Evolutionary conservation across 2,888 invertebrate species (phyloP), one percentile per base, ranked within the genome.

Genomic region (Hydrotaea diabolus): DNA sequence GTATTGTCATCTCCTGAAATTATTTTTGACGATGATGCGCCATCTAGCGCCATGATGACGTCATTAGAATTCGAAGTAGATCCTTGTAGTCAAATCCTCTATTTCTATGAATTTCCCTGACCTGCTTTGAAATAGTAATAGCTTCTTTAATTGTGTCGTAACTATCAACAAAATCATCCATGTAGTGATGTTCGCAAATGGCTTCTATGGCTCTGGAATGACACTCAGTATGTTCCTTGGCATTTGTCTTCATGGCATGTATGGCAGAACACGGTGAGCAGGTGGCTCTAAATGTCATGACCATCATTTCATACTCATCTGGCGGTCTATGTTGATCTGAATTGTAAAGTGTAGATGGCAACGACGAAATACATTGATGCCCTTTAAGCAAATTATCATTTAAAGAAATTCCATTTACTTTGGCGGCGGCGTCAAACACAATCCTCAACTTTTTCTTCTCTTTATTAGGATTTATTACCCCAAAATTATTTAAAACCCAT

Each of bases 401-500:
- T 2, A 87, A 59, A 2, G 86, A 87, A 4, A 85, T 72, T 0
- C 89, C 89, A 13, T 87, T 43, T 15, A 75, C 85, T 23, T 83
- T 87, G 0, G 89, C 89, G 5, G 89, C 90, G 5, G 90, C 90
- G 77, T 90, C 90, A 55, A 87, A 89, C 0, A 90, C 90, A 4
- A 90, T 64, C 23, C 90, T 83, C 7, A 89, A 57, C 79, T 88
- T 86, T 26, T 85, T 39, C n/a, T 86, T 39, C 23, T 86, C 87
- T 77, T 90, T 90, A 26, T 89, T 89, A 1, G 87, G 87, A 55
- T 90, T 90, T 8, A 46, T 81, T 1, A 89, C 79, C 0, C 73
- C 76, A 55, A 85, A 89, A 74, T 89, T 87, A 3, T 89, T 88
- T 7, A 89, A 59, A 49, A 88, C 89, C 89, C 88, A 89, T 8